Evolutionary conservation across 2,888 invertebrate species (phyloP).

Genomic region (Phengaris alcon): DNA sequence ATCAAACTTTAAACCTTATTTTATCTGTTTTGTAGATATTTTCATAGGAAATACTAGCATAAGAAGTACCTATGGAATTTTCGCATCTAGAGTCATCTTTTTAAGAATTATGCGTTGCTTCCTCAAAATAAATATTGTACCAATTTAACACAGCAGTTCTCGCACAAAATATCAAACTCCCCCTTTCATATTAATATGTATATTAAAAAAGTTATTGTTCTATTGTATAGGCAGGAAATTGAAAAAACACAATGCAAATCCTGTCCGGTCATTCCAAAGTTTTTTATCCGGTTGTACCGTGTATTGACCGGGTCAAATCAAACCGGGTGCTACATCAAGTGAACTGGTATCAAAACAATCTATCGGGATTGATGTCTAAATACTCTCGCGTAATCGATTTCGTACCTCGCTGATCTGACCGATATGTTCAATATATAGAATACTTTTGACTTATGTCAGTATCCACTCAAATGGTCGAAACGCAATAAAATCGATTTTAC

Average conservation of each 20-base stretch:
- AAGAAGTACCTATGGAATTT: too few species aligned
- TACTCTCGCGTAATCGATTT: neutral
- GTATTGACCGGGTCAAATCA: neutral
- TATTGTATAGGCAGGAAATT: constrained; percentile 16
- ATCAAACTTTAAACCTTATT: too few species aligned
- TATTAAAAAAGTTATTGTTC: constrained; percentile 15
- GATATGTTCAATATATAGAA: neutral
- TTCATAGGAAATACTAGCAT: too few species aligned
- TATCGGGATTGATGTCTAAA: constrained; percentile 15
- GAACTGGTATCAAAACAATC: constrained; percentile 4
- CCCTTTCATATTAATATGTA: constrained; percentile 5
- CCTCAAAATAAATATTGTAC: too few species aligned
- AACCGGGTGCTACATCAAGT: constrained; percentile 14
- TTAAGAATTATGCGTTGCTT: too few species aligned
- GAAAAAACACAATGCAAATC: constrained; percentile 13
- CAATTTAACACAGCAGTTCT: neutral
- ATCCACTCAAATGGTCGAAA: too few species aligned
- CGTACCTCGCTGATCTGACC: neutral
- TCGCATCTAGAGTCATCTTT: too few species aligned
- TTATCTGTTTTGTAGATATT: too few species aligned
- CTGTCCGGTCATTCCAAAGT: constrained; percentile 5
- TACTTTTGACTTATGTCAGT: too few species aligned
- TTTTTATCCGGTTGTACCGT: neutral
- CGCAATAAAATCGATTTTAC: too few species aligned
- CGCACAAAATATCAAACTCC: neutral